phyloP scores from a whole-genome alignment of 2,113 vertebrate genomes.

The Willisornis vidua region DNA sequence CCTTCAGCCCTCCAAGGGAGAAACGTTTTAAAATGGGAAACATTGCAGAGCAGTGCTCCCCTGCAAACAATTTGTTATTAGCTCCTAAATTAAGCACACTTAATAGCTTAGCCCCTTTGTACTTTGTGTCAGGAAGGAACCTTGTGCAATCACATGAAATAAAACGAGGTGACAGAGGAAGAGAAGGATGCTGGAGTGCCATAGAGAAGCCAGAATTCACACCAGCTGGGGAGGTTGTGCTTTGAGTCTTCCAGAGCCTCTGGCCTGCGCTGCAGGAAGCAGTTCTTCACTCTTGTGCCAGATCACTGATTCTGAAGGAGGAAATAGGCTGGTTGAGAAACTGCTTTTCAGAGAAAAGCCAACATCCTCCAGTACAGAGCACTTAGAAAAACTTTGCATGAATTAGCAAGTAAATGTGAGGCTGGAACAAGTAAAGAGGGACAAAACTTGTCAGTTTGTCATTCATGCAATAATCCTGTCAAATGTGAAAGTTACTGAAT shows the following conservation, averaged over 20 bases:
- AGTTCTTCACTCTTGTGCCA: not conserved
- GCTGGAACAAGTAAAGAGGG: conserved; percentile 45
- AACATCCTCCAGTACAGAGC: conserved; percentile 19
- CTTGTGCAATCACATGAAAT: not conserved
- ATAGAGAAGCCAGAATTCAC: not conserved
- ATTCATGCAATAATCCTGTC: conserved; percentile 23
- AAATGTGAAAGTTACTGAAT: not conserved
- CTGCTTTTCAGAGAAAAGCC: conserved; percentile 14
- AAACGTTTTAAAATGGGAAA: not conserved
- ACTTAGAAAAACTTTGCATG: conserved; percentile 55
- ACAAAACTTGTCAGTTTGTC: conserved; percentile 44
- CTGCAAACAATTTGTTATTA: not conserved
- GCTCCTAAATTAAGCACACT: not conserved
- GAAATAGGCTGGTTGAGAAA: conserved; percentile 26
- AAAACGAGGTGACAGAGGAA: not conserved
- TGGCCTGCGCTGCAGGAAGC: not conserved
- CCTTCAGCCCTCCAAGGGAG: not conserved
- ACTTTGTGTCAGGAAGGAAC: not conserved
- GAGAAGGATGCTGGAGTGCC: not conserved
- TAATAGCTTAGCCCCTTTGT: not conserved
- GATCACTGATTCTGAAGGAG: not conserved
- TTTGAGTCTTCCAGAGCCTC: not conserved
- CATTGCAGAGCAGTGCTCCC: not conserved
- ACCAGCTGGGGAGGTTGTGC: not conserved
- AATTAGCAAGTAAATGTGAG: conserved; percentile 61